phyloP scores from a whole-genome alignment of 1,140 invertebrate species.

The Brachionus angularis region DNA sequence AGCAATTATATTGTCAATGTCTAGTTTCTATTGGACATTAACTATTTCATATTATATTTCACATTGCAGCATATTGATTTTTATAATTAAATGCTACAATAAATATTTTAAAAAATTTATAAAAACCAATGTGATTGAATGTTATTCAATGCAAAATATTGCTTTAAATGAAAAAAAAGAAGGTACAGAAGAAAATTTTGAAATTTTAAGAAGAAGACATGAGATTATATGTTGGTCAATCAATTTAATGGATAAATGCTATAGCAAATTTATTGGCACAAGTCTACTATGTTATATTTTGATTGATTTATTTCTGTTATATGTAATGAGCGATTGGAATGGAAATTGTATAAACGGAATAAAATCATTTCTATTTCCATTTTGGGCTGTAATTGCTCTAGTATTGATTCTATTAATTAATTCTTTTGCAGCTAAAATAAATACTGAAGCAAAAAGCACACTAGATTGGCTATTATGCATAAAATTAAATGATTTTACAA shows the following conservation, averaged over 20 bases:
- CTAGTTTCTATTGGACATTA: background rate
- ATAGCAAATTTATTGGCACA: background rate
- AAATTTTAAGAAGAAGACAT: constrained; percentile 10
- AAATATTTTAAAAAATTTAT: constrained; percentile 3
- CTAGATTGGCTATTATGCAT: background rate
- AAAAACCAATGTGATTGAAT: background rate
- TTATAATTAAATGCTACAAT: constrained; percentile 17
- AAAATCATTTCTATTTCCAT: constrained; percentile 7
- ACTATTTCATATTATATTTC: constrained; percentile 1
- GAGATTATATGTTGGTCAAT: background rate
- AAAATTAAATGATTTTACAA: constrained; percentile 6
- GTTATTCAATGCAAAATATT: background rate
- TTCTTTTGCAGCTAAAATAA: background rate
- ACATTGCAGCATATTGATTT: constrained; percentile 18
- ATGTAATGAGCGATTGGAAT: constrained; percentile 15
- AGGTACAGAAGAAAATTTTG: constrained; percentile 12
- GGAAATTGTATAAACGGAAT: constrained; percentile 19
- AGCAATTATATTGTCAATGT: background rate
- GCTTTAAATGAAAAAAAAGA: background rate
- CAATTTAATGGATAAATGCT: constrained; percentile 18
- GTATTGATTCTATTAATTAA: background rate
- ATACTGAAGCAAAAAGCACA: background rate
- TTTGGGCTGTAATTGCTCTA: background rate
- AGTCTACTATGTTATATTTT: background rate
- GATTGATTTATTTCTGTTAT: background rate